Conservation (phyloP, 2,113 vertebrate genomes). For the Ailuropoda melanoleuca region DNA sequence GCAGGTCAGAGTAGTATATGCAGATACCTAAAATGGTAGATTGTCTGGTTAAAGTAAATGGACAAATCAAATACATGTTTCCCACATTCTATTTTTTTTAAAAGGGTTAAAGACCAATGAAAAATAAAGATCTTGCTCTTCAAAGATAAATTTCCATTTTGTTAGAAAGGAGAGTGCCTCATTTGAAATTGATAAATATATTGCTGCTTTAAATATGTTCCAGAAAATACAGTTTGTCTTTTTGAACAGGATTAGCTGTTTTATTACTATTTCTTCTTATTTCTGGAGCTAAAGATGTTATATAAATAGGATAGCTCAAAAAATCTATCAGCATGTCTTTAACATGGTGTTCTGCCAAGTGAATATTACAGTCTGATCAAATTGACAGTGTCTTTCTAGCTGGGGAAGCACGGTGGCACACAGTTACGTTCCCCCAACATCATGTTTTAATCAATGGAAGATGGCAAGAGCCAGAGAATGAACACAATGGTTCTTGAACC, state of each 20-base stretch:
- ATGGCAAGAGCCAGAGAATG: neutral
- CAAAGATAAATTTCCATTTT: conserved; percentile 51
- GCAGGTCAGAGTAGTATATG: neutral
- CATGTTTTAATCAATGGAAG: neutral
- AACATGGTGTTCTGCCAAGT: conserved; percentile 30
- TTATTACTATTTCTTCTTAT: neutral
- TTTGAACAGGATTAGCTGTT: conserved; percentile 7
- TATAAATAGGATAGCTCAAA: conserved; percentile 1
- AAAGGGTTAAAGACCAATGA: neutral
- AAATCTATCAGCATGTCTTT: conserved; percentile 12
- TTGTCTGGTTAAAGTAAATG: neutral
- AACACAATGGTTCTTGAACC: neutral
- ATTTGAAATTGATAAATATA: conserved; percentile 25
- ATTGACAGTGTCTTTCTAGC: conserved; percentile 34
- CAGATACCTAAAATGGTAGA: neutral
- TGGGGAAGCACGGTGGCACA: neutral
- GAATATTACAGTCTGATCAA: conserved; percentile 13
- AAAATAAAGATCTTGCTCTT: conserved; percentile 38
- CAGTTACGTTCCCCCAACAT: neutral
- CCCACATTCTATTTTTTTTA: neutral
- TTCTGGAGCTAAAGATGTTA: conserved; percentile 38
- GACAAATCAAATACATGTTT: neutral
- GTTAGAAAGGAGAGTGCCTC: conserved; percentile 35
- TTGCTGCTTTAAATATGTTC: conserved; percentile 26
- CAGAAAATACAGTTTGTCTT: conserved; percentile 18